Conservation (phyloP, 2,797 vertebrate species). For the Leptatherina wallacei region DNA sequence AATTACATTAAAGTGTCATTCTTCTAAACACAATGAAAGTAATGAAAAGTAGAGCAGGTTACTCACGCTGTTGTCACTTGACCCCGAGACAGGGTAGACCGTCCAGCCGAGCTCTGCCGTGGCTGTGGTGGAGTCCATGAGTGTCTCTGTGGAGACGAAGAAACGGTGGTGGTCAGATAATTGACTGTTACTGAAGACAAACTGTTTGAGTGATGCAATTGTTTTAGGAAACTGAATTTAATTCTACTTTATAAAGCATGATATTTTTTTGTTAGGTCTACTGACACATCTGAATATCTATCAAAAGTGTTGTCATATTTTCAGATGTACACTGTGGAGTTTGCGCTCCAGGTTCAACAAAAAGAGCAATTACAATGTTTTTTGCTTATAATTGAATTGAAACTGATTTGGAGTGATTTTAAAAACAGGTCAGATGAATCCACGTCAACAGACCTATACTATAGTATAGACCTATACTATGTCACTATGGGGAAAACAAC, state of each 20-base stretch:
- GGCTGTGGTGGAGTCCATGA: conserved; percentile 98
- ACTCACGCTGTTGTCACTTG: conserved; percentile 89
- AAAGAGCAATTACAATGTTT: not conserved
- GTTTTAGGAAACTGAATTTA: not conserved
- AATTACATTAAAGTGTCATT: conserved; percentile 13
- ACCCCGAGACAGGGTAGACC: conserved; percentile 93
- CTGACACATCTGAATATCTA: not conserved
- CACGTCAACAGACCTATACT: conserved; percentile 32
- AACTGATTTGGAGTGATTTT: conserved; percentile 24
- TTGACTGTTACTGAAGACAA: conserved; percentile 5
- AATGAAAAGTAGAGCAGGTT: not conserved
- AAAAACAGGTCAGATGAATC: conserved; percentile 32
- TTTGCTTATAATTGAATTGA: not conserved
- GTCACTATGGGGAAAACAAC: conserved; percentile 42
- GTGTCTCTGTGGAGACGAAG: conserved; percentile 87
- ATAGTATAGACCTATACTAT: not conserved
- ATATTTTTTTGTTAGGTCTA: not conserved
- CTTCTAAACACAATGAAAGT: not conserved
- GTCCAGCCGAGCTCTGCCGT: conserved; percentile 99
- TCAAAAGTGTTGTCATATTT: not conserved
- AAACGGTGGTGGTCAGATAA: conserved; percentile 54
- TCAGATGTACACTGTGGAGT: not conserved
- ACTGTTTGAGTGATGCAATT: conserved; percentile 7
- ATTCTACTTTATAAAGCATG: not conserved
- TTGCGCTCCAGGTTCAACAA: not conserved